Percentiles rank a stretch among this genome's conserved stretches.
Conservation (phyloP, 2,888 invertebrate genomes). For the Micoletzkya japonica region DNA sequence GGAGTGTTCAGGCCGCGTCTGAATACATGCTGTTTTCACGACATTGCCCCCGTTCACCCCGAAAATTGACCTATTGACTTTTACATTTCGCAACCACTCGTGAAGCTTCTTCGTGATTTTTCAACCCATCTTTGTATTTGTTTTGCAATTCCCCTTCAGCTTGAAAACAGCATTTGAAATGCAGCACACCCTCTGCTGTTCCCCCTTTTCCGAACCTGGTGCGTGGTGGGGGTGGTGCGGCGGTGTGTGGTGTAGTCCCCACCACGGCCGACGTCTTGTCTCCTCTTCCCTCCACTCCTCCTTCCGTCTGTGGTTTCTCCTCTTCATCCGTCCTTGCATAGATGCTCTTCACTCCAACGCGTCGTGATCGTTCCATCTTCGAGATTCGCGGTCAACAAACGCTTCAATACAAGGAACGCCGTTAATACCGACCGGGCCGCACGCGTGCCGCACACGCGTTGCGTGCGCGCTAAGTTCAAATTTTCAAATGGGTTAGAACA, state of each 20-base stretch:
- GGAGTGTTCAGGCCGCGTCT: too few species aligned
- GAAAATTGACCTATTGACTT: too few species aligned
- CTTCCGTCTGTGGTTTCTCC: slow-evolving; percentile 1
- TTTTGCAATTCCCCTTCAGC: neutral
- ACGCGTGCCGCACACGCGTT: slow-evolving; percentile 8
- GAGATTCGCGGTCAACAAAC: neutral
- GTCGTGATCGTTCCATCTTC: slow-evolving; percentile 27
- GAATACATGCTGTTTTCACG: too few species aligned
- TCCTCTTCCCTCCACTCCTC: too few species aligned
- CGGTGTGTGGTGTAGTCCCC: slow-evolving; percentile 24
- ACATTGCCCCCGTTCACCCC: too few species aligned
- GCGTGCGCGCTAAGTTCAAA: slow-evolving; percentile 13
- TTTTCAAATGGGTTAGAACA: too few species aligned
- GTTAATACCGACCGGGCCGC: neutral
- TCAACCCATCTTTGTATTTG: neutral
- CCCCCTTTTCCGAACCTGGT: slow-evolving; percentile 27
- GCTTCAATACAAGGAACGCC: slow-evolving; percentile 1
- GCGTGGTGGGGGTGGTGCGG: slow-evolving; percentile 22
- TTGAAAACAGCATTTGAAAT: neutral
- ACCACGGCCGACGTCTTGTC: slow-evolving; percentile 22
- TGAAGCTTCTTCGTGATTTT: too few species aligned
- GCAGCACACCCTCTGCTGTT: too few species aligned
- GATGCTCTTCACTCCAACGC: slow-evolving; percentile 22
- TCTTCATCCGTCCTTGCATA: slow-evolving; percentile 16
- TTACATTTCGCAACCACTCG: too few species aligned